Evolutionary conservation across 2,888 invertebrate species (phyloP).

Genomic region (Drosophila mayaguana): DNA sequence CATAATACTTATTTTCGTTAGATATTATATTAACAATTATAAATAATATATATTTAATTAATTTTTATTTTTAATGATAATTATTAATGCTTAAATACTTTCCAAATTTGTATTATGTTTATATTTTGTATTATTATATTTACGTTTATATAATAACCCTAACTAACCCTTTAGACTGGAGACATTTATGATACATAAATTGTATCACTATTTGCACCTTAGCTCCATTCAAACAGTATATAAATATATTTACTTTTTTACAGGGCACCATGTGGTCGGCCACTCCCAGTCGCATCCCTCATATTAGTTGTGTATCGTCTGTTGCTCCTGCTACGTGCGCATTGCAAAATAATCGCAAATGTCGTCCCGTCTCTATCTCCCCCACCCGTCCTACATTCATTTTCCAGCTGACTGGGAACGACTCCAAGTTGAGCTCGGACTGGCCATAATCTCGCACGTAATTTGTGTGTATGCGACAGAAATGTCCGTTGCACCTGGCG

Average conservation of each 20-base stretch:
- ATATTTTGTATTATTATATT: no score
- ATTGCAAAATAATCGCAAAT: constrained; percentile 50
- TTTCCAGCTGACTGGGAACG: constrained; percentile 27
- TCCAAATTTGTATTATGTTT: no score
- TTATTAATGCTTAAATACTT: no score
- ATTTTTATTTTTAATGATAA: no score
- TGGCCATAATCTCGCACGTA: constrained; percentile 77
- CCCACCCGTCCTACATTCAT: background rate
- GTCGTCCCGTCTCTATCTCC: background rate
- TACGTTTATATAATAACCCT: no score
- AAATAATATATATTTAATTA: no score
- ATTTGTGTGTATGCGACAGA: constrained; percentile 80
- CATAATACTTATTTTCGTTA: no score
- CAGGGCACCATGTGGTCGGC: background rate
- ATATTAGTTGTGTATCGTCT: constrained; percentile 23
- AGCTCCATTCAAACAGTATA: background rate
- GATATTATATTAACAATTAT: no score
- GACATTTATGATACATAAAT: no score
- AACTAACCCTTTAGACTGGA: no score
- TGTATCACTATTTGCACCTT: background rate
- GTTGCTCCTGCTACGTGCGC: constrained; percentile 44
- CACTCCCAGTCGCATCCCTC: background rate
- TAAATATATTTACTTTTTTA: background rate
- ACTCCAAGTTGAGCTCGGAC: constrained; percentile 35
- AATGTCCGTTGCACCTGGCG: constrained; percentile 76